A percentile compares a stretch with the other conserved stretches of the same genome.
phyloP scores from a whole-genome alignment of 2,113 vertebrate species.

The Corapipo altera region DNA sequence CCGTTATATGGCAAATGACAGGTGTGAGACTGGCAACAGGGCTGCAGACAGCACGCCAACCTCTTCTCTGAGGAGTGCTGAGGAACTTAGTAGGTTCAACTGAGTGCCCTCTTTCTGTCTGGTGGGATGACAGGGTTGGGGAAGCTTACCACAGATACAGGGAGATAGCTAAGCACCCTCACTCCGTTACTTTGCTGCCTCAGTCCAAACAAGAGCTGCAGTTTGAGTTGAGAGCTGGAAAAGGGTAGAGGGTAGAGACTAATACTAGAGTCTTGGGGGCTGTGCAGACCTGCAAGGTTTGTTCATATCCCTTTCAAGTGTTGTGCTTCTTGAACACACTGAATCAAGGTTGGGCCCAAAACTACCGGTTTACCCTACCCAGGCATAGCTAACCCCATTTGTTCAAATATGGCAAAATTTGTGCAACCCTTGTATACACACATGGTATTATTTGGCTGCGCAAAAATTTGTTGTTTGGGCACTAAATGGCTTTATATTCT shows the following conservation, averaged over 20 bases:
- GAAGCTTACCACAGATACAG: not conserved
- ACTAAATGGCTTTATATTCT: not conserved
- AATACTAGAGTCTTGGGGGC: not conserved
- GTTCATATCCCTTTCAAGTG: not conserved
- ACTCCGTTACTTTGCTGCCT: not conserved
- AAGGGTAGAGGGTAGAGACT: not conserved
- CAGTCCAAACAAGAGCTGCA: fast-evolving
- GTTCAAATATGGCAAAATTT: not conserved
- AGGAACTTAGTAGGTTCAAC: not conserved
- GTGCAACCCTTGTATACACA: not conserved
- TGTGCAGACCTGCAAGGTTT: not conserved
- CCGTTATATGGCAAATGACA: not conserved
- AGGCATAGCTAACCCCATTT: not conserved
- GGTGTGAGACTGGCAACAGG: not conserved
- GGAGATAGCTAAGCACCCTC: not conserved
- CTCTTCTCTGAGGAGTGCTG: not conserved
- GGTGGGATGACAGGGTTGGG: fast-evolving
- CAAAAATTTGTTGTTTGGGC: not conserved
- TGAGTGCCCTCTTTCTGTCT: not conserved
- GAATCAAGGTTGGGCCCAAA: fast-evolving
- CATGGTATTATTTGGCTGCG: fast-evolving
- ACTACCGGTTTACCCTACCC: not conserved
- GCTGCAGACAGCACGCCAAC: fast-evolving
- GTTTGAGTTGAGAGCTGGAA: not conserved
- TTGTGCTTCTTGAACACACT: not conserved